These are phyloP conservation scores for Mechanitis messenoides DNA, from an alignment of 2,888 invertebrate species.

Conservation along the genomic window DNA sequence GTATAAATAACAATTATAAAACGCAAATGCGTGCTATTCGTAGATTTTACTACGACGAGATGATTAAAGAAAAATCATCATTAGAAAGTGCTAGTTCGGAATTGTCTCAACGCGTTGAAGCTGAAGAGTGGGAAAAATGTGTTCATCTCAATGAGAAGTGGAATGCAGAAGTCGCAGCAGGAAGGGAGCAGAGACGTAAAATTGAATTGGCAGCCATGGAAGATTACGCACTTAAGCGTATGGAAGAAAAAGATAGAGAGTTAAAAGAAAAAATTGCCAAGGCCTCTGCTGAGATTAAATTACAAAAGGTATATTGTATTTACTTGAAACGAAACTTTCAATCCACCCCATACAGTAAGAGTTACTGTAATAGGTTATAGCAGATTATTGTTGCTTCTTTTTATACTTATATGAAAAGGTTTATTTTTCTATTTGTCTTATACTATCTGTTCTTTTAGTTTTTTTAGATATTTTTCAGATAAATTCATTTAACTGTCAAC, in stretches of 20 bases:
- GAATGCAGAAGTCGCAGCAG: constrained; percentile 79
- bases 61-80: constrained; percentile 66
- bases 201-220: constrained; percentile 66
- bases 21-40: constrained; percentile 76
- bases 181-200: constrained; percentile 76
- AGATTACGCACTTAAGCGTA: constrained; percentile 61
- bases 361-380: too few species aligned
- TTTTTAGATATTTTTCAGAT: too few species aligned
- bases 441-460: too few species aligned
- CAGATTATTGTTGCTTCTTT: too few species aligned
- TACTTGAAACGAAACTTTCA: neutral
- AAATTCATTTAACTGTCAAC: too few species aligned
- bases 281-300: constrained; percentile 70
- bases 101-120: constrained; percentile 73
- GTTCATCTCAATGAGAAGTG: constrained; percentile 80
- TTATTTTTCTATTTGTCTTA: too few species aligned
- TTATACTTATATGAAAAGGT: too few species aligned
- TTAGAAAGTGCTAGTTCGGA: constrained; percentile 74
- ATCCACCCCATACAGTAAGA: too few species aligned
- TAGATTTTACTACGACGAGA: constrained; percentile 72
- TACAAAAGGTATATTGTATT: constrained; percentile 48
- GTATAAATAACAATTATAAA: constrained; percentile 83
- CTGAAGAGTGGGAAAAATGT: constrained; percentile 80
- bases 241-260: constrained; percentile 55
- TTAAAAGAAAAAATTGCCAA: constrained; percentile 50